Percentiles rank a stretch among this genome's conserved stretches.
Conservation (phyloP, 2,888 invertebrate genomes). For the Gastracanthus pulcherrimus region DNA sequence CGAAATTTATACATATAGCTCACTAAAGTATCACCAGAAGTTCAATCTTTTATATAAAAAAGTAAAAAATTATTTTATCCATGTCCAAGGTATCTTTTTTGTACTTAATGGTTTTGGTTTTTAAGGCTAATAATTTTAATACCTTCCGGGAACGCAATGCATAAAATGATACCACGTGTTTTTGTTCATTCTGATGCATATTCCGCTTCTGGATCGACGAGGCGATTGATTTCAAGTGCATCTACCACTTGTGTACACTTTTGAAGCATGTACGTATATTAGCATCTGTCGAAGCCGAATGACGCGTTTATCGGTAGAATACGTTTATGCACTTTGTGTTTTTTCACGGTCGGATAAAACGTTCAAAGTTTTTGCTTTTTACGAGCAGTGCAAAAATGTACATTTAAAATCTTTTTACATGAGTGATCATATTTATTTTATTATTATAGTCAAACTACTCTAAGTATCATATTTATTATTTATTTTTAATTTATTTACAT, state of each 20-base stretch:
- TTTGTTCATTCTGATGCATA: slow-evolving; percentile 9
- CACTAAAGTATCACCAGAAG: too few relatives aligned
- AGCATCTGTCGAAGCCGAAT: background rate
- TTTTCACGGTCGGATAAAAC: background rate
- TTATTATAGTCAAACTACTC: too few relatives aligned
- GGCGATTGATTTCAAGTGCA: slow-evolving; percentile 40
- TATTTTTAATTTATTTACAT: too few relatives aligned
- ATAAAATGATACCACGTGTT: background rate
- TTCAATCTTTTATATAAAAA: too few relatives aligned
- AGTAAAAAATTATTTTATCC: background rate
- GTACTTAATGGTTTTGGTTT: background rate
- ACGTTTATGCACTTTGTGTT: background rate
- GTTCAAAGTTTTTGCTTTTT: background rate
- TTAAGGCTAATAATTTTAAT: background rate
- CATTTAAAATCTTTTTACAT: background rate
- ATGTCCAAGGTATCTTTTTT: background rate
- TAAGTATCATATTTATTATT: too few relatives aligned
- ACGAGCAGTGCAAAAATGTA: background rate
- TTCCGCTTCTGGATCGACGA: background rate
- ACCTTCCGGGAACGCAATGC: background rate
- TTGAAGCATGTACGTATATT: slow-evolving; percentile 8
- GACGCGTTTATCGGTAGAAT: slow-evolving; percentile 15
- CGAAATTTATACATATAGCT: too few relatives aligned
- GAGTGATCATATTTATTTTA: background rate
- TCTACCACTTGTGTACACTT: slow-evolving; percentile 28